Base-by-base conservation (phyloP, 2,888 invertebrate species). In the Sycophila texana region DNA sequence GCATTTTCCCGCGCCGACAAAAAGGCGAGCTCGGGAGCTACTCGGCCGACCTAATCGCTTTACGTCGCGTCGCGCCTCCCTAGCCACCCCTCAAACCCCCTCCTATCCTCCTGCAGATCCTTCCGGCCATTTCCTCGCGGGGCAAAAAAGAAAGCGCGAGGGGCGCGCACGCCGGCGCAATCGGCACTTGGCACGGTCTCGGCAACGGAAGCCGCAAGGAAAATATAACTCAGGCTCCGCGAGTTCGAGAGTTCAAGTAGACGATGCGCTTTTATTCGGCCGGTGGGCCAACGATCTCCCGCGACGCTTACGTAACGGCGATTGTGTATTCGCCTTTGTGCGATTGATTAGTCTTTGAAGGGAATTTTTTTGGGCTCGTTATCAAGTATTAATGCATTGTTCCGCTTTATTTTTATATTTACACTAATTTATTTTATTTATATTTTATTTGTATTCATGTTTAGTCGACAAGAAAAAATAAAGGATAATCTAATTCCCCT, bases 181-280 rank as follows among this genome's bases (percentile, higher is more conserved):
- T 79, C 71, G 71, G 13, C 75, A 72, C 71, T 75, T 72, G 75
- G 75, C 75, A 75, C 66, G 18, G 49, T n/a, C 53, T 26, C 49
- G 57, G 14, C 57, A 10, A 14, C 66, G 72, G 71, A 79, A 65
- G 70, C 65, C 79, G 57, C 79, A 70, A 71, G 65, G 65, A 70
- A 74, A 74, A 74, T 79, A 79, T 79, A 79, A 79, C 70, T 74
- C 58, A 39, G 22, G 72, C 49, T 51, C 68, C 49, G 5, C 68
- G 53, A 13, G 39, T 13, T 67, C 51, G 65, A 26, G 13, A n/a
- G 67, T 30, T 61, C 61, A 30, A 61, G 58, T n/a, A 60, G n/a
- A 51, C 10, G 51, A n/a, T 13, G 16, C 60, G 18, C 57, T 68
- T 65, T 66, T 67, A 18, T 49, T 22, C 39, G n/a, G 5, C n/a